Conservation (phyloP, 2,797 vertebrate genomes). For the Peromyscus nudipes region DNA sequence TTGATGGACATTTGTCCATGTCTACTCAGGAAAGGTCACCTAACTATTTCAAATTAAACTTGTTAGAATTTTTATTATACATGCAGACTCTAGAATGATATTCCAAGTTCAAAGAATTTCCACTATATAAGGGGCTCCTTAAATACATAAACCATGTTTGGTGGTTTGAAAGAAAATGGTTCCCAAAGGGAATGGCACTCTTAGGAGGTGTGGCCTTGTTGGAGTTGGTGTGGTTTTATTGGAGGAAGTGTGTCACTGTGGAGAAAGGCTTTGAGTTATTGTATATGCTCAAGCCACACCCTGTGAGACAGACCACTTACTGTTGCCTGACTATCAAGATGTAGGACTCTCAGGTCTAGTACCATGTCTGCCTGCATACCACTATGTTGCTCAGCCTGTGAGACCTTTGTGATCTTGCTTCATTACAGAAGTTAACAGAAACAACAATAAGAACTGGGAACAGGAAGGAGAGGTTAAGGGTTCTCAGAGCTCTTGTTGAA, state of each 20-base stretch:
- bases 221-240: too few relatives aligned
- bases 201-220: too few relatives aligned
- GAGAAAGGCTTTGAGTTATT: too few relatives aligned
- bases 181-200: too few relatives aligned
- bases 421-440: constrained; percentile 55
- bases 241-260: too few relatives aligned
- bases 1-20: background rate
- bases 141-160: background rate
- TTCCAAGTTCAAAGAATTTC: background rate
- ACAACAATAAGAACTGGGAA: background rate
- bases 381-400: background rate
- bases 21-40: background rate
- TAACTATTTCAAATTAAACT: background rate
- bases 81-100: background rate
- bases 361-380: too few relatives aligned
- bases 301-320: too few relatives aligned
- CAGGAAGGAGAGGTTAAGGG: background rate
- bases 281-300: too few relatives aligned
- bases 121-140: fast-evolving
- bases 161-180: too few relatives aligned
- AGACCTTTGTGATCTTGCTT: background rate
- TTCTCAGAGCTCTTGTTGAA: background rate
- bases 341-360: too few relatives aligned
- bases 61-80: background rate
- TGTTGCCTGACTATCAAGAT: too few relatives aligned